Base-by-base conservation (phyloP, 2,888 invertebrate genomes). In the Sinopyrophorus schimmeli region DNA sequence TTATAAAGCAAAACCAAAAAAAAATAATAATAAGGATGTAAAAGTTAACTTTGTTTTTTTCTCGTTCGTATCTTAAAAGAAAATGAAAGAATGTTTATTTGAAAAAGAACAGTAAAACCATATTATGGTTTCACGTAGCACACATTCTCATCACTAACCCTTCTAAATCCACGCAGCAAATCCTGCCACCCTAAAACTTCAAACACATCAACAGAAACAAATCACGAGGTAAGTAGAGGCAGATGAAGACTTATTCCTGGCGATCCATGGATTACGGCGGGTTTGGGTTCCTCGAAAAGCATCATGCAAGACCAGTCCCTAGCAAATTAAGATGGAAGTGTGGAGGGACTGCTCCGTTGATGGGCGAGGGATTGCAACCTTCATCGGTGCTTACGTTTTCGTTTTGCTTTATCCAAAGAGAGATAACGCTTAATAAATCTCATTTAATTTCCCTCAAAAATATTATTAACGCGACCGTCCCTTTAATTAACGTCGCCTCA, bases 181-280 rank as follows among this genome's bases (percentile, higher is more conserved):
- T 58, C 58, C 57, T 28, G 47, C 56, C 49, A 63, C 67, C 65
- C 52, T 47, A 52, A 52, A 52, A 52, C 52, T 52, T 52, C 51
- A 48, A 52, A 52, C 51, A 48, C 63, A 65, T 60, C 64, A 61
- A 57, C 60, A 60, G 61, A 60, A 60, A 70, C 68, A 68, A 69
- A 70, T 70, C 67, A 70, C 68, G 57, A 63, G 52, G 63, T 65
- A 44, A 51, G 67, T 65, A 65, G 63, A 62, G 57, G 58, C 62
- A 66, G 67, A 70, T 70, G 70, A 70, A 69, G 69, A 69, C 65
- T 70, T 70, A 70, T 69, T 62, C 61, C 58, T 59, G 62, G 56
- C 63, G 66, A 67, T 67, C 63, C 65, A 47, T 57, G 67, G 69
- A 67, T 68, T 66, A 66, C 40, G 40, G 34, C 31, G 43, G 50